Evolutionary conservation across 1,140 invertebrate genomes (phyloP).

Genomic region (Pogonognathellus flavescens): DNA sequence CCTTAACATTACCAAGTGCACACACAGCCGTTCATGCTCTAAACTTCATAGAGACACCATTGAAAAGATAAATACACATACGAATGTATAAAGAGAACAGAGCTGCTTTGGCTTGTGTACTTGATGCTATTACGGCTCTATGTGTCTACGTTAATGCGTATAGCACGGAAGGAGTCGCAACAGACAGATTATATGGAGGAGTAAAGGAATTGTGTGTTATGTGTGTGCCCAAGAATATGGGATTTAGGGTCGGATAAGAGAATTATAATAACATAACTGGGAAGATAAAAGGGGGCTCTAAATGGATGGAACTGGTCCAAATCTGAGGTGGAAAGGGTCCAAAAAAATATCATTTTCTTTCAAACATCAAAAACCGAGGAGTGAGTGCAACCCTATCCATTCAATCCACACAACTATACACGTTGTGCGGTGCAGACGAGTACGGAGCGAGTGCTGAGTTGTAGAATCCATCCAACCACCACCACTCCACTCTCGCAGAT

Average conservation of each 20-base stretch:
- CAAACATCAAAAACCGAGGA: conserved; percentile 53
- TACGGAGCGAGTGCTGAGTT: not conserved
- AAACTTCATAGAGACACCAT: not conserved
- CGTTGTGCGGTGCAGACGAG: not conserved
- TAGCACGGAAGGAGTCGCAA: not conserved
- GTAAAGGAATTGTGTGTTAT: conserved; percentile 34
- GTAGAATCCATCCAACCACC: not conserved
- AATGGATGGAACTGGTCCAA: conserved; percentile 66
- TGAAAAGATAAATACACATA: no score
- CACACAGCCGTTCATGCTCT: not conserved
- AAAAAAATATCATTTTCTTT: conserved; percentile 64
- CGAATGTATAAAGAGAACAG: no score
- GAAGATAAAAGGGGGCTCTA: conserved; percentile 64
- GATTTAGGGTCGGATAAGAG: conserved; percentile 65
- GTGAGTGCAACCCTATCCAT: conserved; percentile 43
- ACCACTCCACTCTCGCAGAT: not conserved
- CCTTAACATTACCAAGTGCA: not conserved
- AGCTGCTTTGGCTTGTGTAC: not conserved
- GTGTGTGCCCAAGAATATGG: conserved; percentile 18
- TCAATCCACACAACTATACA: conserved; percentile 33
- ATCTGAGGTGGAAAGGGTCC: conserved; percentile 65
- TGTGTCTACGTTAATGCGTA: not conserved
- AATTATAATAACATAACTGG: conserved; percentile 67
- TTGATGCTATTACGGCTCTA: not conserved
- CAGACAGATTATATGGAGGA: not conserved